phyloP scores from a whole-genome alignment of 2,113 vertebrate species.

The Lagopus muta region DNA sequence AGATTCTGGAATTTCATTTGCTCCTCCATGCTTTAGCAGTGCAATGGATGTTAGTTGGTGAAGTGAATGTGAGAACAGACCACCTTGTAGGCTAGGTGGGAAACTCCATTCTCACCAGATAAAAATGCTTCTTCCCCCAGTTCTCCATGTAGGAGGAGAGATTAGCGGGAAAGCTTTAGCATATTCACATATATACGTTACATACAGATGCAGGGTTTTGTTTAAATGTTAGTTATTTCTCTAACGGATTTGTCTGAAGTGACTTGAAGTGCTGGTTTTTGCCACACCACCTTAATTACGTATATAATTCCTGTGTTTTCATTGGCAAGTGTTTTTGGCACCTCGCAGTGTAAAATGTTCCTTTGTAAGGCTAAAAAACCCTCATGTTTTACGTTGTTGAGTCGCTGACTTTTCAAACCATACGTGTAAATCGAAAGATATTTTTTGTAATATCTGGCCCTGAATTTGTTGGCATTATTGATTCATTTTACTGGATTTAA shows the following conservation, averaged over 20 bases:
- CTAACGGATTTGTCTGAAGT: not conserved
- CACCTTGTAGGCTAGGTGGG: not conserved
- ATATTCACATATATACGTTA: not conserved
- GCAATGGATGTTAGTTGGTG: not conserved
- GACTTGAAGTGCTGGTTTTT: not conserved
- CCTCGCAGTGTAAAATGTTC: not conserved
- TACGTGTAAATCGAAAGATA: not conserved
- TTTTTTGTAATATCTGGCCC: not conserved
- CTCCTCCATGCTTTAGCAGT: not conserved
- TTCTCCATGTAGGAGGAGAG: not conserved
- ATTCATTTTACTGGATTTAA: not conserved
- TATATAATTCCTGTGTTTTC: conserved; percentile 7
- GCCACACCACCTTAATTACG: not conserved
- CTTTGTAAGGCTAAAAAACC: not conserved
- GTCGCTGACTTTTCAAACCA: not conserved
- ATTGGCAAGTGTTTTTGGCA: not conserved
- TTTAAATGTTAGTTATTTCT: not conserved
- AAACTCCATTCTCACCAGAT: not conserved
- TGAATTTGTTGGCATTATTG: not conserved
- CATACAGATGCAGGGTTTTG: not conserved
- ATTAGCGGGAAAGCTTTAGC: not conserved
- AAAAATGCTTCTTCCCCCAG: not conserved
- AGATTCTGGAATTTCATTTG: not conserved
- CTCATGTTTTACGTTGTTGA: not conserved
- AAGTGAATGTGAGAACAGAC: not conserved